Evolutionary conservation across 2,797 vertebrate genomes (phyloP), one percentile per base, ranked within the genome.

Genomic region (Rhynchotus rufescens): DNA sequence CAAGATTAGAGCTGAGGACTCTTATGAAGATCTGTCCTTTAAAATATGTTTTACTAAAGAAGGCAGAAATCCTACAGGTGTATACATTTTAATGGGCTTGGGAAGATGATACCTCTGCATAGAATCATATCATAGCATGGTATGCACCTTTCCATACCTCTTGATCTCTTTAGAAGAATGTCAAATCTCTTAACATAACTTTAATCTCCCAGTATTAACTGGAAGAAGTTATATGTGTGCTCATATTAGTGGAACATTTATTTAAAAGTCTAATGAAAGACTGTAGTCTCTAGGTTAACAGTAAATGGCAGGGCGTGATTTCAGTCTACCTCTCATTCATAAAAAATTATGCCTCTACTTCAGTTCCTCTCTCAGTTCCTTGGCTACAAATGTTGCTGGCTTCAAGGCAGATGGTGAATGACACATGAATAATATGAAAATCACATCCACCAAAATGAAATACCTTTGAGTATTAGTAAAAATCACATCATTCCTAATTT

Each of bases 311-410:
- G 2, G 90, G 90, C 38, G 0, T 2, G 66, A 80, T 86, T 69
- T 80, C 49, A 34, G 34, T 23, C 59, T 92, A 71, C 20, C 3
- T 25, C 15, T 85, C 54, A 45, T 65, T 76, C 42, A 16, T 49
- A 92, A 76, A 0, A 1, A 54, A 71, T 59, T 59, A 84, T 14
- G 77, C 64, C 79, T 84, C 30, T 49, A 64, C 66, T 92, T 86
- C 66, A 78, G 56, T 69, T 95, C 73, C 40, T 76, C 17, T 93
- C 80, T 75, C 30, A 56, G 16, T 56, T 56, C 88, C 72, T 60
- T 90, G 84, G 93, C 91, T 90, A 92, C 81, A 92, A 79, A 67
- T 40, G 88, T 93, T 90, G 75, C 42, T 81, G 74, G 20, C 82
- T 94, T 57, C 42, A 62, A 36, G 59, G 71, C 78, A 92, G 76